Conservation (phyloP, 2,113 vertebrate genomes). For the Cygnus atratus region DNA sequence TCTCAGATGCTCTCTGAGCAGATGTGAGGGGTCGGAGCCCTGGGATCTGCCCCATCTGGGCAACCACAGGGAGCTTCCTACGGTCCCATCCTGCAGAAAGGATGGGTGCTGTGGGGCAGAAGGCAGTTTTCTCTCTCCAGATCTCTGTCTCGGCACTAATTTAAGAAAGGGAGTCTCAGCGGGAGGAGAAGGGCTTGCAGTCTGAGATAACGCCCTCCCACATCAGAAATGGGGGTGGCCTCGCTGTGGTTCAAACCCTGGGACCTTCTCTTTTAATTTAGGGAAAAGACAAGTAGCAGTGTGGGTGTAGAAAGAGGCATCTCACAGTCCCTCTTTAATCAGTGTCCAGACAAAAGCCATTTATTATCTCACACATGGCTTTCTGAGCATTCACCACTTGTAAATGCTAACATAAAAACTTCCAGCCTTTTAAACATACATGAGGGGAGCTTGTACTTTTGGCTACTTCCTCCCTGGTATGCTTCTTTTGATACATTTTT, state of each 20-base stretch:
- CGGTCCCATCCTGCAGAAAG: not conserved
- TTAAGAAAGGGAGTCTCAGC: not conserved
- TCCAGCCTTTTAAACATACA: slow-evolving; percentile 44
- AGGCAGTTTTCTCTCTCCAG: not conserved
- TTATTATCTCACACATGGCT: not conserved
- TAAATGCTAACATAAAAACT: not conserved
- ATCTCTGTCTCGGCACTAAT: not conserved
- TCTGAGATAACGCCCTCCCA: not conserved
- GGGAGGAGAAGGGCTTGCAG: not conserved
- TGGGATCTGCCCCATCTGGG: not conserved
- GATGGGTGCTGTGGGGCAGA: not conserved
- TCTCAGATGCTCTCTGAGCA: not conserved
- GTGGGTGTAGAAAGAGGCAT: not conserved
- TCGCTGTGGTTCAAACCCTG: not conserved
- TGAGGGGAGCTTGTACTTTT: not conserved
- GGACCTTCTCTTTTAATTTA: not conserved
- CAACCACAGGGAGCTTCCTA: not conserved
- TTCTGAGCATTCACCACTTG: not conserved
- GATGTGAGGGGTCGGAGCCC: too few species aligned
- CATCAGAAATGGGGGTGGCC: not conserved
- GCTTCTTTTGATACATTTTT: slow-evolving; percentile 7
- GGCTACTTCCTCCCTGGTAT: not conserved
- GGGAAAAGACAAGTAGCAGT: not conserved
- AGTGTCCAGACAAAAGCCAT: not conserved
- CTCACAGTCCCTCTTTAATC: slow-evolving; percentile 29